Evolutionary conservation across 2,113 vertebrate species (phyloP).

Genomic region (Corynorhinus townsendii): DNA sequence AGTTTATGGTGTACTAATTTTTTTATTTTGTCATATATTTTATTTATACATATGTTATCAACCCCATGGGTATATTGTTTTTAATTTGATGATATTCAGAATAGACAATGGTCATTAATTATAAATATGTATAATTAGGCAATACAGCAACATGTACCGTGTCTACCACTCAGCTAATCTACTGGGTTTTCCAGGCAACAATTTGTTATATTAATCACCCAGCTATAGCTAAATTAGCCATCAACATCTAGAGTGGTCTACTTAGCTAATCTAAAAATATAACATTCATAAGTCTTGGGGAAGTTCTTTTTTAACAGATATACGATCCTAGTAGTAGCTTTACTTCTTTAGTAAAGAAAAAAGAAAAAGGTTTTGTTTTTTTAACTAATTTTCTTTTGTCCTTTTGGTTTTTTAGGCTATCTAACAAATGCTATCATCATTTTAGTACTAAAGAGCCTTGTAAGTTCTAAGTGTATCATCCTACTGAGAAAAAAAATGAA

Average conservation of each 20-base stretch:
- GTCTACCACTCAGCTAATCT: background rate
- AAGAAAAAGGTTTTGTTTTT: background rate
- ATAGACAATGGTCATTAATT: background rate
- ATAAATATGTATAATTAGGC: background rate
- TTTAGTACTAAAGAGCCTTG: background rate
- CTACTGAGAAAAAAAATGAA: background rate
- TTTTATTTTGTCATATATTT: too few relatives aligned
- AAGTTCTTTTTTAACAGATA: background rate
- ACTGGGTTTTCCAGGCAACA: background rate
- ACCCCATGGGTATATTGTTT: background rate
- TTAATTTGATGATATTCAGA: constrained; percentile 4
- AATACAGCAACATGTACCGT: background rate
- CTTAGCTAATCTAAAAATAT: background rate
- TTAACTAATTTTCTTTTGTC: background rate
- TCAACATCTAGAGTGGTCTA: background rate
- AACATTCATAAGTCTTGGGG: background rate
- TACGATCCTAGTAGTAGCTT: background rate
- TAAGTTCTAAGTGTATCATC: background rate
- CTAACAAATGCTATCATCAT: background rate
- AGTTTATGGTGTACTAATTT: background rate
- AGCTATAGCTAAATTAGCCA: background rate
- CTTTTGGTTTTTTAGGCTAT: background rate
- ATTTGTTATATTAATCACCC: background rate
- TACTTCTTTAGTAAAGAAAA: background rate
- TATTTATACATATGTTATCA: too few relatives aligned